These are phyloP conservation scores for Actinernus sp. DNA, from an alignment of 92 coral and sea anemone species.

Conservation along the genomic window DNA sequence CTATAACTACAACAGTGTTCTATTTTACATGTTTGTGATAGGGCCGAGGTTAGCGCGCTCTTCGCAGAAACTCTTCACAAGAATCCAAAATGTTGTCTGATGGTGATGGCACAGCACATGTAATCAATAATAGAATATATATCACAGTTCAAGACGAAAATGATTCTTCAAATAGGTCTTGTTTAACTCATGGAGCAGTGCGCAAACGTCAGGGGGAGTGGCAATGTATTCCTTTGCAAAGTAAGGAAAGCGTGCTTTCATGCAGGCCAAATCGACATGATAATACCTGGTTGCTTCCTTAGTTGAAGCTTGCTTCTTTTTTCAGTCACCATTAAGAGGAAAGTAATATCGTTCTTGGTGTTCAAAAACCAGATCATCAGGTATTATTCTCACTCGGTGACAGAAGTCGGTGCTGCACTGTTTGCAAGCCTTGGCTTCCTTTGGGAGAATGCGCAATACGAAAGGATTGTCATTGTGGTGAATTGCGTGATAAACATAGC, in stretches of 20 bases:
- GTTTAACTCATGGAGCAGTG: conserved; percentile 18
- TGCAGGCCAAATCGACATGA: conserved; percentile 41
- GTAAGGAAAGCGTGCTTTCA: conserved; percentile 47
- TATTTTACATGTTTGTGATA: too few species aligned
- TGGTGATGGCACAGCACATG: too few species aligned
- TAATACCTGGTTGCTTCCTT: conserved; percentile 43
- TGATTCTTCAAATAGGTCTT: conserved; percentile 17
- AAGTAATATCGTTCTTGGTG: conserved; percentile 59
- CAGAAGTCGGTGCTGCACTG: conserved; percentile 28
- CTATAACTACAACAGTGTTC: too few species aligned
- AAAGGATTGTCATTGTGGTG: conserved; percentile 54
- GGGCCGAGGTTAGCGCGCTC: too few species aligned
- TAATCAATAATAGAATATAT: too few species aligned
- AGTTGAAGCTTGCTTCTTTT: conserved; percentile 21
- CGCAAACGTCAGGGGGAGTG: conserved; percentile 3
- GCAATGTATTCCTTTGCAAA: conserved; percentile 16
- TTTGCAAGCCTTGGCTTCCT: conserved; percentile 37
- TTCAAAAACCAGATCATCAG: conserved; percentile 36
- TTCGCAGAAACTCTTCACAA: too few species aligned
- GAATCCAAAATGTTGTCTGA: too few species aligned
- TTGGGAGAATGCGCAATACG: conserved; percentile 36
- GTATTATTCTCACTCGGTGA: conserved; percentile 35
- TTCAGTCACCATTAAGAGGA: conserved; percentile 66
- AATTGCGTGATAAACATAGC: too few species aligned
- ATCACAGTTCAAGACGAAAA: too few species aligned